phyloP scores from a whole-genome alignment of 2,888 invertebrate genomes.

The Chymomyza caudatula region DNA sequence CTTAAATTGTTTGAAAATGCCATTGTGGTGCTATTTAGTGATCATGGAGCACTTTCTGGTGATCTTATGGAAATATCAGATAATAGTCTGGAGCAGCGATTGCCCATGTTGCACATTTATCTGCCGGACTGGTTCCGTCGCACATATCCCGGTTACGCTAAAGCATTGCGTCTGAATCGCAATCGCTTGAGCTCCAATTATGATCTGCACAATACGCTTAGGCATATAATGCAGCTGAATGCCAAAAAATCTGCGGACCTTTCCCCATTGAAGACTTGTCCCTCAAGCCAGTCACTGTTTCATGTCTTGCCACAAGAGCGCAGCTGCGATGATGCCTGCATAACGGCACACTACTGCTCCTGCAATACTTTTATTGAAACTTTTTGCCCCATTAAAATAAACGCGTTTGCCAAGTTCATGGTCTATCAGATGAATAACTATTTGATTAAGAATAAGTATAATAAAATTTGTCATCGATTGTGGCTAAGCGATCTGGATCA shows the following conservation, averaged over 20 bases:
- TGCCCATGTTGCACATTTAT: constrained; percentile 84
- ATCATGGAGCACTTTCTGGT: constrained; percentile 87
- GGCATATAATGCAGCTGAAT: constrained; percentile 80
- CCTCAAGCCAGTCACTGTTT: constrained; percentile 82
- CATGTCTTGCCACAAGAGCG: constrained; percentile 80
- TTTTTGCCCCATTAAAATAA: neutral
- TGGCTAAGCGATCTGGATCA: neutral
- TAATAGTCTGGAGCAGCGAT: constrained; percentile 86
- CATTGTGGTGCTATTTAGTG: constrained; percentile 84
- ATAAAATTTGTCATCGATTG: constrained; percentile 3
- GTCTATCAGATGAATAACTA: constrained; percentile 26
- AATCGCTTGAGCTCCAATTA: constrained; percentile 83
- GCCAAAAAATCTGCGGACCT: constrained; percentile 42
- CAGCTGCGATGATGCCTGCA: constrained; percentile 82
- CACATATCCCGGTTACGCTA: constrained; percentile 79
- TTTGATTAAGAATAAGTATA: neutral
- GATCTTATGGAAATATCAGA: constrained; percentile 81
- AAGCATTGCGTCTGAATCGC: constrained; percentile 80
- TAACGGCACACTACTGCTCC: constrained; percentile 85
- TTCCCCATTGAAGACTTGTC: constrained; percentile 79
- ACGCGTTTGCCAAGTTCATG: constrained; percentile 9
- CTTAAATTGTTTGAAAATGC: constrained; percentile 81
- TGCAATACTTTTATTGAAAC: constrained; percentile 79
- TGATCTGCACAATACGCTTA: constrained; percentile 84
- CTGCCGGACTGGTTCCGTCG: constrained; percentile 81